Conservation (phyloP, 2,888 invertebrate genomes). For the Chrysotoxum bicinctum region DNA sequence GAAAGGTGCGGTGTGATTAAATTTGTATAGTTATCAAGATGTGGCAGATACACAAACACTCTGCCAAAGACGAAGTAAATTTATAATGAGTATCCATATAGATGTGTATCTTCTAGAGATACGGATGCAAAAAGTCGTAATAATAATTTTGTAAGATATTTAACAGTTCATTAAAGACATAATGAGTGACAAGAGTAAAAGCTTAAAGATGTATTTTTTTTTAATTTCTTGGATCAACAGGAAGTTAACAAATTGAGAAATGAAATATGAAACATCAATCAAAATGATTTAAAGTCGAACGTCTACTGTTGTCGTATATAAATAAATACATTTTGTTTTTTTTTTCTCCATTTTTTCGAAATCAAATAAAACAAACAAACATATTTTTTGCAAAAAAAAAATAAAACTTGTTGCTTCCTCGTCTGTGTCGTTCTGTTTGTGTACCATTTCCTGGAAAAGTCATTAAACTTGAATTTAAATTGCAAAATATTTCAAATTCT, state of each 20-base stretch:
- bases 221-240: not conserved
- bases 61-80: not conserved
- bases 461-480: conserved; percentile 22
- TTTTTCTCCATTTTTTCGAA: not conserved
- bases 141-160: conserved; percentile 14
- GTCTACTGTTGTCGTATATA: no score
- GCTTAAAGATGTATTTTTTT: not conserved
- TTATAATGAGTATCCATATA: conserved; percentile 7
- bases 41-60: not conserved
- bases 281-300: no score
- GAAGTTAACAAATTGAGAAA: not conserved
- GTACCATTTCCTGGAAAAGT: conserved; percentile 9
- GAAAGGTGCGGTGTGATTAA: conserved; percentile 24
- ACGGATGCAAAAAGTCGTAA: conserved; percentile 24
- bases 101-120: not conserved
- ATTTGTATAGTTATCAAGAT: conserved; percentile 19
- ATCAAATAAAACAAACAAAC: not conserved
- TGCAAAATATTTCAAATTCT: not conserved
- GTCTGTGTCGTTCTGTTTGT: not conserved
- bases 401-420: not conserved
- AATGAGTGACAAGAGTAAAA: conserved; percentile 20
- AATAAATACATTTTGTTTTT: not conserved
- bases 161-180: conserved; percentile 19
- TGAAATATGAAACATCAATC: conserved; percentile 23
- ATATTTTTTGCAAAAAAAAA: not conserved